These are phyloP conservation scores for Agrilus cyanescens DNA, from an alignment of 2,888 invertebrate species.

Conservation along the genomic window DNA sequence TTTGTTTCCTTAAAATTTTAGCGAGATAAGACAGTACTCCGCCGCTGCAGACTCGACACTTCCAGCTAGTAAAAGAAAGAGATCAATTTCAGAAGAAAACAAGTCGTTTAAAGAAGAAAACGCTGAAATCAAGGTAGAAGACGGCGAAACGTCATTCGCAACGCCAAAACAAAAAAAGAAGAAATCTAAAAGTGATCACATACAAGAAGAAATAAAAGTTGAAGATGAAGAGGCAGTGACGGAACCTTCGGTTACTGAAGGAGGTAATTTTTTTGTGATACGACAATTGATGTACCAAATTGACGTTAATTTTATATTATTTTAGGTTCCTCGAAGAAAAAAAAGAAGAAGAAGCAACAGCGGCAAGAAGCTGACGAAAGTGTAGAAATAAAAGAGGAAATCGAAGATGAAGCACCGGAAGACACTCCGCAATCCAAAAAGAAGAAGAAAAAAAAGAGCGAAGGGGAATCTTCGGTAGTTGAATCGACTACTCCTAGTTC, in stretches of 20 bases:
- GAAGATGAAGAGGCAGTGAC: slow-evolving; percentile 19
- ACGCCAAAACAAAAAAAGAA: slow-evolving; percentile 29
- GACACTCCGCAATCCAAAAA: slow-evolving; percentile 13
- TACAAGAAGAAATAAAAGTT: slow-evolving; percentile 5
- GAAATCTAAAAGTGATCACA: slow-evolving; percentile 25
- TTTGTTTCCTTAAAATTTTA: slow-evolving; percentile 24
- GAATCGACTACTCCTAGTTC: slow-evolving; percentile 31
- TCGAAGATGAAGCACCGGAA: slow-evolving; percentile 13
- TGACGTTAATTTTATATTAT: no score
- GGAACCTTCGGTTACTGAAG: slow-evolving; percentile 9
- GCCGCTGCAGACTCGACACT: slow-evolving; percentile 73
- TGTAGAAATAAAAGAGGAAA: slow-evolving; percentile 11
- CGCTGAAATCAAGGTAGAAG: slow-evolving; percentile 20
- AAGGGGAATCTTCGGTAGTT: slow-evolving; percentile 19
- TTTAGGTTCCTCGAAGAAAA: slow-evolving; percentile 7
- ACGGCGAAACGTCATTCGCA: slow-evolving; percentile 12
- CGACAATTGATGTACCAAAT: no score
- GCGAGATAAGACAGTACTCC: slow-evolving; percentile 73
- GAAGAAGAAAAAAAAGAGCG: slow-evolving; percentile 13
- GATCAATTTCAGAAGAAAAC: slow-evolving; percentile 37
- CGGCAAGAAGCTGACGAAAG: slow-evolving; percentile 13
- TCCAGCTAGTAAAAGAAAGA: slow-evolving; percentile 48
- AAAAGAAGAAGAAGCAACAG: slow-evolving; percentile 25
- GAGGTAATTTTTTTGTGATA: slow-evolving; percentile 8
- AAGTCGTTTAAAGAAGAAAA: slow-evolving; percentile 8